Evolutionary conservation across 2,113 vertebrate species (phyloP).

Genomic region (Phyllostomus discolor): DNA sequence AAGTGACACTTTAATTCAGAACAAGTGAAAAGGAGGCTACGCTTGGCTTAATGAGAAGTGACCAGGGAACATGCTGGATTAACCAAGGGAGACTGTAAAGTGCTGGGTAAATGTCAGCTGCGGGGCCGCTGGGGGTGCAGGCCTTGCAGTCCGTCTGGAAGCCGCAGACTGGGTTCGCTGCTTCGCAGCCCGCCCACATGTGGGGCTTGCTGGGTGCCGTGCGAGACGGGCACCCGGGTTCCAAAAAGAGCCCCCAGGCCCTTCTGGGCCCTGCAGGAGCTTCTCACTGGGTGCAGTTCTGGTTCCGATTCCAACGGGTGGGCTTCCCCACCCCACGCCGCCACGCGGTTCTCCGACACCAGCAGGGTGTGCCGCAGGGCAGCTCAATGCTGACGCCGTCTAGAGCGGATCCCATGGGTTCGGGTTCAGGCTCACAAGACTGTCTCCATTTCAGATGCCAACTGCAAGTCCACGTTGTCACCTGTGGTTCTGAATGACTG

Average conservation of each 20-base stretch:
- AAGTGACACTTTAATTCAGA: constrained; percentile 68
- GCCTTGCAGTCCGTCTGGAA: not conserved
- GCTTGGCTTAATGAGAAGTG: constrained; percentile 62
- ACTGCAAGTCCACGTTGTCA: not conserved
- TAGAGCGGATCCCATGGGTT: not conserved
- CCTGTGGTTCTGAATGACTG: not conserved
- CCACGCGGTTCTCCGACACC: not conserved
- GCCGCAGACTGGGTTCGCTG: not conserved
- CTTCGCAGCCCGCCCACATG: not conserved
- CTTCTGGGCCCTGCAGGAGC: not conserved
- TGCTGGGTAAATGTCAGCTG: constrained; percentile 34
- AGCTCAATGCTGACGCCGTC: not conserved
- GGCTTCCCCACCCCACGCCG: not conserved
- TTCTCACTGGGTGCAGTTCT: not conserved
- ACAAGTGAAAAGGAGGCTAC: constrained; percentile 45
- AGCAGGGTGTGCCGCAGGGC: not conserved
- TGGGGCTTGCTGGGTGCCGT: not conserved
- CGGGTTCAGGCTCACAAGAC: not conserved
- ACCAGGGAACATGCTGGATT: constrained; percentile 53
- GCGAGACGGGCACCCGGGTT: not conserved
- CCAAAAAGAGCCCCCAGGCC: not conserved
- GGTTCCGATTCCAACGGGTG: not conserved
- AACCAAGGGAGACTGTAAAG: constrained; percentile 48
- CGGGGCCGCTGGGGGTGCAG: not conserved
- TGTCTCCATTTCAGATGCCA: not conserved